phyloP scores from a whole-genome alignment of 1,140 invertebrate genomes.

The Micrasema longulum region DNA sequence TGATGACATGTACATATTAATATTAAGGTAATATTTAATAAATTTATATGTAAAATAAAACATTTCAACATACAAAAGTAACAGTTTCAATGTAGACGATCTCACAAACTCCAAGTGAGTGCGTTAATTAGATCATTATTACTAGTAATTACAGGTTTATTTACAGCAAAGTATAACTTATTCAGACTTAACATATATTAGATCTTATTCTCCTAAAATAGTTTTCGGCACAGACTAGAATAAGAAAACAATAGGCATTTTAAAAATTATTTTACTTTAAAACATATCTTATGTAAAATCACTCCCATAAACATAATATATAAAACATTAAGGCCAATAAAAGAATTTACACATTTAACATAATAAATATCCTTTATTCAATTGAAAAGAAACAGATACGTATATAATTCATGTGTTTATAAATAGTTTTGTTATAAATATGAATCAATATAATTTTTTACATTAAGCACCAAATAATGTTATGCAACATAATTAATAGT shows the following conservation, averaged over 20 bases:
- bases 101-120: neutral
- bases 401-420: too few species aligned
- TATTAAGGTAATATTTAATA: neutral
- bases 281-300: too few species aligned
- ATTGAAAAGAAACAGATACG: too few species aligned
- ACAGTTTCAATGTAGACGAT: constrained; percentile 5
- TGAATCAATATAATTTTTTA: too few species aligned
- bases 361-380: too few species aligned
- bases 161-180: constrained; percentile 40
- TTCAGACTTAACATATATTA: constrained; percentile 30
- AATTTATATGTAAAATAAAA: constrained; percentile 12
- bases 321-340: too few species aligned
- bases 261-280: neutral
- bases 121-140: neutral
- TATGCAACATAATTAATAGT: too few species aligned
- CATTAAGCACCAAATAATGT: too few species aligned
- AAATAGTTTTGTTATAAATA: too few species aligned
- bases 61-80: constrained; percentile 32
- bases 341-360: too few species aligned
- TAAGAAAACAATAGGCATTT: constrained; percentile 24
- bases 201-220: constrained; percentile 26
- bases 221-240: constrained; percentile 54
- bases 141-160: constrained; percentile 28
- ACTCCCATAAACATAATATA: too few species aligned
- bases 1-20: constrained; percentile 2